phyloP scores from a whole-genome alignment of 2,888 invertebrate species.

The Sisyra terminalis region DNA sequence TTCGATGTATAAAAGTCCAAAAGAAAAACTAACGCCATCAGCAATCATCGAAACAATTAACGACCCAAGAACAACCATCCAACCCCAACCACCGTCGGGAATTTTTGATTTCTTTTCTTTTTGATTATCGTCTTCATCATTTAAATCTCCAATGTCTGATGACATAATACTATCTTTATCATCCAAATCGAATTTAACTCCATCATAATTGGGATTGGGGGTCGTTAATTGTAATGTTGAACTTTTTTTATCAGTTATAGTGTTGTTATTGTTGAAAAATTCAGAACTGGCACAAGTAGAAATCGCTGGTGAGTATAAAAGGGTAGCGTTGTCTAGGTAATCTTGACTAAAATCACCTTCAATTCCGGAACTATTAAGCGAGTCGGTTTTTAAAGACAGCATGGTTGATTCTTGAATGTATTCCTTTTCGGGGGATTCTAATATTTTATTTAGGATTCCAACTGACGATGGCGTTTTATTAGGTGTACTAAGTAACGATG shows the following conservation, averaged over 20 bases:
- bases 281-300: too few relatives aligned
- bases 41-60: conserved; percentile 77
- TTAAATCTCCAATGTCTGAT: conserved; percentile 8
- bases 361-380: conserved; percentile 30
- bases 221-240: neutral
- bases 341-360: conserved; percentile 24
- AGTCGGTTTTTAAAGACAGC: conserved; percentile 19
- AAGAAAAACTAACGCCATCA: conserved; percentile 86
- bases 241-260: neutral
- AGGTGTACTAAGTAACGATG: neutral
- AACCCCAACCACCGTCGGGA: conserved; percentile 78
- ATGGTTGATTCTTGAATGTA: too few relatives aligned
- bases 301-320: conserved; percentile 15
- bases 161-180: conserved; percentile 15
- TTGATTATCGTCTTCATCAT: neutral
- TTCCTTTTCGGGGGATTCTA: conserved; percentile 13
- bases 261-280: conserved; percentile 8
- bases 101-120: conserved; percentile 31
- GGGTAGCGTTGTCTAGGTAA: conserved; percentile 11
- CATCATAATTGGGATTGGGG: conserved; percentile 6
- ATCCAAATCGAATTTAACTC: conserved; percentile 15
- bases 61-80: conserved; percentile 77
- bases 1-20: conserved; percentile 75
- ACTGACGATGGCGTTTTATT: conserved; percentile 1
- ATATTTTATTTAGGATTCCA: neutral